Evolutionary conservation across 2,113 vertebrate species (phyloP).

Genomic region (Gavialis gangeticus): DNA sequence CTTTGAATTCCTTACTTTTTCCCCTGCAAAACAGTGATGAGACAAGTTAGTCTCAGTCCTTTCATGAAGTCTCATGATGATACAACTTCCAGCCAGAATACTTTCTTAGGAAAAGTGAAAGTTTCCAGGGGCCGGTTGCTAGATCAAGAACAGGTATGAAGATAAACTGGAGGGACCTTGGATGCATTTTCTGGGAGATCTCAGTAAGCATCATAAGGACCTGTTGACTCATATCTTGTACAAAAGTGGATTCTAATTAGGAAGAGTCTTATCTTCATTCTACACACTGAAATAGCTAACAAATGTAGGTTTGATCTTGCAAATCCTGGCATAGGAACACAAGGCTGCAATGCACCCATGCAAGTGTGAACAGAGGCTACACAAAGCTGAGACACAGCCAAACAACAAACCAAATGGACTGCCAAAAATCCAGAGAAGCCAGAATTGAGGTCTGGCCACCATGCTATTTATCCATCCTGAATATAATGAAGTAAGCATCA

Average conservation of each 20-base stretch:
- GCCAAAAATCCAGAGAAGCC: not conserved
- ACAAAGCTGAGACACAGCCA: not conserved
- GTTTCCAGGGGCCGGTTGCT: not conserved
- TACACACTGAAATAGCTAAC: not conserved
- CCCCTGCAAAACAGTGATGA: not conserved
- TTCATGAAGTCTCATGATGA: not conserved
- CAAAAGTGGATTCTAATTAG: not conserved
- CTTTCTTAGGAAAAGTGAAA: not conserved
- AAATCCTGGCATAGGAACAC: not conserved
- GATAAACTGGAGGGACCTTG: too few relatives aligned
- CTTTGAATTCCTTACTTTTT: conserved; percentile 6
- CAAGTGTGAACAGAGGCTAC: not conserved
- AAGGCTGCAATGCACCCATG: not conserved
- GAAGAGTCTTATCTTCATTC: not conserved
- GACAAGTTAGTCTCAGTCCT: not conserved
- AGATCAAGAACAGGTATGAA: not conserved
- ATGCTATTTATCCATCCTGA: too few relatives aligned
- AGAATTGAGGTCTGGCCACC: not conserved
- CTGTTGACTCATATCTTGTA: too few relatives aligned
- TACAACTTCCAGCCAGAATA: not conserved
- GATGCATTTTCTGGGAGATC: not conserved
- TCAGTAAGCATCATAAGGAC: not conserved
- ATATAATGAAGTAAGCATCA: too few relatives aligned
- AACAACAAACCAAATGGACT: not conserved
- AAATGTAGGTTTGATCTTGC: not conserved